phyloP scores from a whole-genome alignment of 1,140 invertebrate genomes.

The Drosophila nasuta region DNA sequence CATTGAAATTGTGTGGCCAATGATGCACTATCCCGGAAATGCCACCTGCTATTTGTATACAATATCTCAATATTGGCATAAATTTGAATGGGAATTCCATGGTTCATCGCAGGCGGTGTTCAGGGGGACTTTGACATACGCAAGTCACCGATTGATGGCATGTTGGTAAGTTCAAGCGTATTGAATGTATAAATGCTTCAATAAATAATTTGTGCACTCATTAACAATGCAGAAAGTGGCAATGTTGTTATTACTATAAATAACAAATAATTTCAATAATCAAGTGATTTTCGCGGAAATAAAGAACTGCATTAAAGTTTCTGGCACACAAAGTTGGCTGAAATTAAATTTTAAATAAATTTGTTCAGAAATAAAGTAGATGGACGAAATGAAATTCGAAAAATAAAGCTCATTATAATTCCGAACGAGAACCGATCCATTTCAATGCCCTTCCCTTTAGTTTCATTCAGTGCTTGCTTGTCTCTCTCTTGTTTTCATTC shows the following conservation, averaged over 20 bases:
- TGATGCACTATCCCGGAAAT: constrained; percentile 59
- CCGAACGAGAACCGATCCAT: constrained; percentile 52
- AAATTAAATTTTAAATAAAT: constrained; percentile 15
- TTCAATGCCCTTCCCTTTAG: constrained; percentile 53
- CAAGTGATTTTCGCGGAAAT: not conserved
- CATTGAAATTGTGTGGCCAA: constrained; percentile 40
- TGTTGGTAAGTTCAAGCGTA: constrained; percentile 62
- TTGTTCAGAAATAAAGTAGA: constrained; percentile 23
- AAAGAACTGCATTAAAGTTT: not conserved
- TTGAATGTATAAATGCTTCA: constrained; percentile 72
- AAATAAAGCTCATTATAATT: constrained; percentile 74
- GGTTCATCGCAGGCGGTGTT: constrained; percentile 5
- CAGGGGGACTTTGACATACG: constrained; percentile 23
- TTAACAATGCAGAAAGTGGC: not conserved
- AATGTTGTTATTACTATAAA: not conserved
- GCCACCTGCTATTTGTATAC: constrained; percentile 68
- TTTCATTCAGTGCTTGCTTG: constrained; percentile 29
- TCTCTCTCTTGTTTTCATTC: constrained; percentile 60
- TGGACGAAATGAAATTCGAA: constrained; percentile 27
- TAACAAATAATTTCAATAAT: not conserved
- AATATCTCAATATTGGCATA: constrained; percentile 53
- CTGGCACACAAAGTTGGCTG: not conserved
- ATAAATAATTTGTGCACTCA: constrained; percentile 58
- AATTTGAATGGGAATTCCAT: constrained; percentile 21
- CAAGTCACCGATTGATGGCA: constrained; percentile 52